phyloP scores from a whole-genome alignment of 2,888 invertebrate genomes.

The Holacanthella duospinosa region DNA sequence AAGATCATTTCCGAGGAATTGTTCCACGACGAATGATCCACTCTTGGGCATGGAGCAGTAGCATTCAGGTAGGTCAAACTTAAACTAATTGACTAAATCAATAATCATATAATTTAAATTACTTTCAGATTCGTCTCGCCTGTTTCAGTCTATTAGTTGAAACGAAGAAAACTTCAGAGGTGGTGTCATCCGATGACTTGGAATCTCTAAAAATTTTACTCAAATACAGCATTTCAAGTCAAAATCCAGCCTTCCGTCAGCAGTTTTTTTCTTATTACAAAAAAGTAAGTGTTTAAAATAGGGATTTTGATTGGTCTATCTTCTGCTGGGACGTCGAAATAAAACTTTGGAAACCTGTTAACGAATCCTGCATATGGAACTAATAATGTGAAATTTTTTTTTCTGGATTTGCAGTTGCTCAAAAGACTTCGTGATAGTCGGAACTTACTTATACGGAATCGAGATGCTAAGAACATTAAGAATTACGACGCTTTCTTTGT shows the following conservation, averaged over 20 bases:
- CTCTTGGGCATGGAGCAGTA: conserved; percentile 19
- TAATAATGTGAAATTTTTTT: too few species aligned
- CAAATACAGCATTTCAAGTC: conserved; percentile 57
- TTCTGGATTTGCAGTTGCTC: conserved; percentile 43
- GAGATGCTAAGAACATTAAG: conserved; percentile 23
- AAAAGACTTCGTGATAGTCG: conserved; percentile 47
- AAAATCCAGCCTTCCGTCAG: conserved; percentile 58
- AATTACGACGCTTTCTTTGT: conserved; percentile 46
- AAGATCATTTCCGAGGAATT: conserved; percentile 23
- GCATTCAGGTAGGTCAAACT: background rate
- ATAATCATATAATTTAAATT: conserved; percentile 11
- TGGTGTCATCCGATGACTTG: conserved; percentile 53
- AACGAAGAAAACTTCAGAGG: conserved; percentile 59
- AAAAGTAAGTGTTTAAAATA: conserved; percentile 54
- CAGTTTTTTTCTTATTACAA: conserved; percentile 57
- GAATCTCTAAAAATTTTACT: conserved; percentile 53
- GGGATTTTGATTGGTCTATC: too few species aligned
- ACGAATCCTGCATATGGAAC: too few species aligned
- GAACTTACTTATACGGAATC: conserved; percentile 17
- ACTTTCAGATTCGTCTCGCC: conserved; percentile 56
- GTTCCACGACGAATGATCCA: conserved; percentile 24
- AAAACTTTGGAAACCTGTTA: too few species aligned
- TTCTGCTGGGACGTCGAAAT: too few species aligned
- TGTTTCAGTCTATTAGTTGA: conserved; percentile 61
- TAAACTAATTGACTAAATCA: background rate